Evolutionary conservation across 2,888 invertebrate genomes (phyloP).

Genomic region (Linnaemya tessellans): DNA sequence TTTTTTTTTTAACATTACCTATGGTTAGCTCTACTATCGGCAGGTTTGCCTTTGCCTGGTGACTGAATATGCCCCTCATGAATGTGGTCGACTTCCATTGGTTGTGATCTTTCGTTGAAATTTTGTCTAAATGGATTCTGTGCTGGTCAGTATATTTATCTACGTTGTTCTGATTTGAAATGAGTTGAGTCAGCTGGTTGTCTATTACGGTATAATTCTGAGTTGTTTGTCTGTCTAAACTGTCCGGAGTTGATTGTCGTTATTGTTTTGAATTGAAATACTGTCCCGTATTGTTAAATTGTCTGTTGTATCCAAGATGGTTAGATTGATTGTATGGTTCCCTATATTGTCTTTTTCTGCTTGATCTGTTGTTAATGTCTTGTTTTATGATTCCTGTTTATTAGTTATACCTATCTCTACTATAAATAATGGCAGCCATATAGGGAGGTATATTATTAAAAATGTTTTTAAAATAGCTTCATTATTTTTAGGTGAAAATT

Average conservation of each 20-base stretch:
- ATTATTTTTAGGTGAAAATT: not conserved
- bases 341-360: too few species aligned
- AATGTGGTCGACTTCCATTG: not conserved
- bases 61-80: not conserved
- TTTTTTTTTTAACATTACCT: not conserved
- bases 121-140: constrained; percentile 1
- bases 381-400: not conserved
- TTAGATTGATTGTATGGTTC: constrained; percentile 14
- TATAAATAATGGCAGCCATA: not conserved
- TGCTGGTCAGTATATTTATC: not conserved
- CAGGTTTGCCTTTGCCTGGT: not conserved
- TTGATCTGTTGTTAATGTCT: constrained; percentile 5
- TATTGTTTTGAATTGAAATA: not conserved
- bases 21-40: constrained; percentile 2
- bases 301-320: not conserved
- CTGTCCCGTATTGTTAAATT: not conserved
- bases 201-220: not conserved
- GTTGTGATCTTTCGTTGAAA: not conserved
- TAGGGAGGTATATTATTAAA: not conserved
- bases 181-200: too few species aligned
- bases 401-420: not conserved
- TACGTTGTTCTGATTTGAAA: not conserved
- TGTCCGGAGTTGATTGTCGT: not conserved
- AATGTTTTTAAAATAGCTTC: not conserved
- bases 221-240: not conserved